Percentiles rank a stretch among this genome's conserved stretches.
Evolutionary conservation across 2,113 vertebrate genomes (phyloP).

Genomic region (Planiliza haematocheilus): DNA sequence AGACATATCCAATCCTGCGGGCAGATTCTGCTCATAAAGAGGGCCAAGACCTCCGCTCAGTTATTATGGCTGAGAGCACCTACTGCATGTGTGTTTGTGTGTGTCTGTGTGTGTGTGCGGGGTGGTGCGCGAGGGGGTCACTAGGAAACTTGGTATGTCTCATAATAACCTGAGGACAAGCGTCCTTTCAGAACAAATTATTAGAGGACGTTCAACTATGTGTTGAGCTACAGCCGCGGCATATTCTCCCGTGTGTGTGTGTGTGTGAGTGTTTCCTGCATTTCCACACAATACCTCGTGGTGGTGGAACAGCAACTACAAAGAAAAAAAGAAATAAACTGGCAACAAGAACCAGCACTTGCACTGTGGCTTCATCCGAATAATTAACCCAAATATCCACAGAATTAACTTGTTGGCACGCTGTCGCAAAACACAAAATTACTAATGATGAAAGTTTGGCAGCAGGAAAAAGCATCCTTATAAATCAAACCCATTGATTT

Average conservation of each 20-base stretch:
- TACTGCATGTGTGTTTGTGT: slow-evolving; percentile 18
- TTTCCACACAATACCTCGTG: background rate
- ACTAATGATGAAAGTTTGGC: slow-evolving; percentile 15
- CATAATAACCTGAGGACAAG: slow-evolving; percentile 67
- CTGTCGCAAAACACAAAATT: slow-evolving; percentile 23
- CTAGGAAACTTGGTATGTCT: slow-evolving; percentile 34
- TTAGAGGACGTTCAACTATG: slow-evolving; percentile 48
- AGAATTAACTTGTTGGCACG: slow-evolving; percentile 14
- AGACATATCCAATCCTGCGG: slow-evolving; percentile 72
- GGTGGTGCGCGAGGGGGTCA: slow-evolving; percentile 17
- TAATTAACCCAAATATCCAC: slow-evolving; percentile 36
- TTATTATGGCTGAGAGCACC: slow-evolving; percentile 72
- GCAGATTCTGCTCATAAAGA: slow-evolving; percentile 77
- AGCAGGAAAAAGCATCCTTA: slow-evolving; percentile 1
- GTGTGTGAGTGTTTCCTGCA: background rate
- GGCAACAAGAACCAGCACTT: background rate
- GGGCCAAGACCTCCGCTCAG: slow-evolving; percentile 69
- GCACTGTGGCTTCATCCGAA: slow-evolving; percentile 10
- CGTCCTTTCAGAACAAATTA: slow-evolving; percentile 63
- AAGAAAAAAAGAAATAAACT: background rate
- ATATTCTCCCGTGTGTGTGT: background rate
- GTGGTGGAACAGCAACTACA: background rate
- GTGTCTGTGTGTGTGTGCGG: slow-evolving; percentile 35
- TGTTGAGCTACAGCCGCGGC: background rate
- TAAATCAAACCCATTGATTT: slow-evolving; percentile 50